Evolutionary conservation across 1,140 invertebrate species (phyloP).

Genomic region (Nylanderia fulva): DNA sequence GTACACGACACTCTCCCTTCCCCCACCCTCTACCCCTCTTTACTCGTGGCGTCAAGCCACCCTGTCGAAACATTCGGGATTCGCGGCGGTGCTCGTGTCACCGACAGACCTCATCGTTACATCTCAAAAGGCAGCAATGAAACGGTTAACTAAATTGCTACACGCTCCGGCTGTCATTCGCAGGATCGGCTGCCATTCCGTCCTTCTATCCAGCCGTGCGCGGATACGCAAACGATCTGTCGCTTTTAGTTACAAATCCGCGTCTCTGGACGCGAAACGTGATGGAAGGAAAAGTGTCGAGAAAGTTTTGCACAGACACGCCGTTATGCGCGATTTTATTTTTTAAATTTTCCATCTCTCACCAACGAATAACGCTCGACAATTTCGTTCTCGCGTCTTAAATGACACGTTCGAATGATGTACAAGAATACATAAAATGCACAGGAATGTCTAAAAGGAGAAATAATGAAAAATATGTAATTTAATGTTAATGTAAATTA

Average conservation of each 20-base stretch:
- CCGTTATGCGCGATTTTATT: neutral
- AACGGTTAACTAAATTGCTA: conserved; percentile 84
- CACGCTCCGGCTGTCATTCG: conserved; percentile 80
- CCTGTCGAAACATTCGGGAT: conserved; percentile 73
- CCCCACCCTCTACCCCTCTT: neutral
- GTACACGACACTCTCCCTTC: neutral
- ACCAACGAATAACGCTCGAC: neutral
- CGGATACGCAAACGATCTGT: conserved; percentile 40
- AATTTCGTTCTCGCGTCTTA: neutral
- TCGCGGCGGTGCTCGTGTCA: conserved; percentile 77
- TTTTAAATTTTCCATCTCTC: neutral
- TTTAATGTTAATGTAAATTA: conserved; percentile 59
- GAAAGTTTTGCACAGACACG: neutral
- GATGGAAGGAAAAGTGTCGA: neutral
- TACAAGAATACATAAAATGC: neutral
- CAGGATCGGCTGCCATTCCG: conserved; percentile 66
- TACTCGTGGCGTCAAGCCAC: conserved; percentile 31
- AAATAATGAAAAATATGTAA: conserved; percentile 55
- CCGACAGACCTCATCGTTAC: conserved; percentile 82
- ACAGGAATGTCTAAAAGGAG: conserved; percentile 8
- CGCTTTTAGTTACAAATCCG: conserved; percentile 47
- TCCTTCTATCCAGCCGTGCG: conserved; percentile 27
- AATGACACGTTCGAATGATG: neutral
- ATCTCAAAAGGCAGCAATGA: conserved; percentile 84
- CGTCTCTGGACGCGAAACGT: conserved; percentile 18